Evolutionary conservation across 1,140 invertebrate species (phyloP).

Genomic region (Thaumetopoea pityocampa): DNA sequence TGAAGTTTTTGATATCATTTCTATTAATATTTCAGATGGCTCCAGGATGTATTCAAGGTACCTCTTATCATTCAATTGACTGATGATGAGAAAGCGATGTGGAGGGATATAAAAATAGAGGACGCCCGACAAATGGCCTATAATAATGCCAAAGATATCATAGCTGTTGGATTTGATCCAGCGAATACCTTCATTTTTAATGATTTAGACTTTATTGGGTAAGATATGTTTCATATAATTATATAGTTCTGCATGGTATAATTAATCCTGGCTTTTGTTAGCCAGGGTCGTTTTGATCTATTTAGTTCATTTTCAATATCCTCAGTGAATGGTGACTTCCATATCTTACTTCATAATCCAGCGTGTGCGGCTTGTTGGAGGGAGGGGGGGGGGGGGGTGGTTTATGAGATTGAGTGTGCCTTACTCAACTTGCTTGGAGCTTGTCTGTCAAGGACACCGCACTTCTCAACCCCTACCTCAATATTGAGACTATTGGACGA

Average conservation of each 20-base stretch:
- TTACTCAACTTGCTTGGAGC: no score
- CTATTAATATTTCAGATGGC: constrained; percentile 83
- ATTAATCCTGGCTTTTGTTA: no score
- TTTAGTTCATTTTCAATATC: no score
- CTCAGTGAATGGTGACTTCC: no score
- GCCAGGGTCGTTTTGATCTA: no score
- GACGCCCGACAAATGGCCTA: constrained; percentile 90
- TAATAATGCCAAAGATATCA: constrained; percentile 98
- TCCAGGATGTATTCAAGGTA: constrained; percentile 98
- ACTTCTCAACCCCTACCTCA: no score
- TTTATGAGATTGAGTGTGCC: no score
- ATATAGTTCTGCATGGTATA: background rate
- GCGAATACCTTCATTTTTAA: constrained; percentile 99
- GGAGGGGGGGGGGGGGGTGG: no score
- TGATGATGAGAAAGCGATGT: constrained; percentile 98
- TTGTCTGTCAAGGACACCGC: no score
- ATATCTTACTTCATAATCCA: no score
- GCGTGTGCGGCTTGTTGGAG: no score
- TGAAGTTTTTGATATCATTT: background rate
- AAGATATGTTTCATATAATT: constrained; percentile 27
- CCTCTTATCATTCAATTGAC: constrained; percentile 97
- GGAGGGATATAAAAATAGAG: constrained; percentile 96
- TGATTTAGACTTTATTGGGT: constrained; percentile 97
- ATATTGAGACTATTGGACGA: no score
- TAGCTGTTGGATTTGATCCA: constrained; percentile 97